Percentiles rank a stretch among this genome's conserved stretches.
phyloP scores from a whole-genome alignment of 1,140 invertebrate species.

The Aphelenchoides fujianensis region DNA sequence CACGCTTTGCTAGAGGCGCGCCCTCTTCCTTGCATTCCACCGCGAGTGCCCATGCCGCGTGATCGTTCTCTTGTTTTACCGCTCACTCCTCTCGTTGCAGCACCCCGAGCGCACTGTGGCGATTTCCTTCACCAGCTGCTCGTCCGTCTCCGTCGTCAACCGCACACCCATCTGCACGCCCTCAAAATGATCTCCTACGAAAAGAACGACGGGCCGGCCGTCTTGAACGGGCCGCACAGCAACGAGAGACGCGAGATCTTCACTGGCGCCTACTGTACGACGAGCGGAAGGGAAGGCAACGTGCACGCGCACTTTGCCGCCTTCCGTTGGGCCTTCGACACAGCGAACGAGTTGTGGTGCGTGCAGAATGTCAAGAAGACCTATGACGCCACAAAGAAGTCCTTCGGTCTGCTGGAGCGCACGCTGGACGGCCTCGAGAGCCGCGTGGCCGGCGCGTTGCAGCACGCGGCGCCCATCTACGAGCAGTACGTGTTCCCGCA shows the following conservation, averaged over 20 bases:
- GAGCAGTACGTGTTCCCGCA: slow-evolving; percentile 19
- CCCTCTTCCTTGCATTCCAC: too few relatives aligned
- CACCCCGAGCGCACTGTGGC: too few relatives aligned
- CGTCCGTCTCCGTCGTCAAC: neutral
- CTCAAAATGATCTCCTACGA: neutral
- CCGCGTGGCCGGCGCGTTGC: slow-evolving; percentile 13
- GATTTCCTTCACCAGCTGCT: neutral
- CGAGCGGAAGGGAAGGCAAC: neutral
- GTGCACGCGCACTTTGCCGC: slow-evolving; percentile 22
- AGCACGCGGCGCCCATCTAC: slow-evolving; percentile 21
- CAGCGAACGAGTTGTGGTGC: slow-evolving; percentile 3
- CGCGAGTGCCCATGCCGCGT: too few relatives aligned
- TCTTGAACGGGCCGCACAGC: neutral
- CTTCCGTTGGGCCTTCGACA: slow-evolving; percentile 23
- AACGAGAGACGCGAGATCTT: neutral
- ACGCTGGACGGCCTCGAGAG: slow-evolving; percentile 15
- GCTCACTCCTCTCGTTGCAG: too few relatives aligned
- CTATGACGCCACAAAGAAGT: slow-evolving; percentile 24
- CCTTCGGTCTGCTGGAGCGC: slow-evolving; percentile 15
- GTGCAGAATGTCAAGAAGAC: slow-evolving; percentile 11
- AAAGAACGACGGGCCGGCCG: neutral
- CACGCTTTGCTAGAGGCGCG: too few relatives aligned
- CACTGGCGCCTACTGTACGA: neutral
- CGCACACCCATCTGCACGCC: neutral
- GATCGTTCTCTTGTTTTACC: too few relatives aligned